These are phyloP conservation scores for Panzeria rudis DNA, from an alignment of 2,888 invertebrate species.

Conservation along the genomic window DNA sequence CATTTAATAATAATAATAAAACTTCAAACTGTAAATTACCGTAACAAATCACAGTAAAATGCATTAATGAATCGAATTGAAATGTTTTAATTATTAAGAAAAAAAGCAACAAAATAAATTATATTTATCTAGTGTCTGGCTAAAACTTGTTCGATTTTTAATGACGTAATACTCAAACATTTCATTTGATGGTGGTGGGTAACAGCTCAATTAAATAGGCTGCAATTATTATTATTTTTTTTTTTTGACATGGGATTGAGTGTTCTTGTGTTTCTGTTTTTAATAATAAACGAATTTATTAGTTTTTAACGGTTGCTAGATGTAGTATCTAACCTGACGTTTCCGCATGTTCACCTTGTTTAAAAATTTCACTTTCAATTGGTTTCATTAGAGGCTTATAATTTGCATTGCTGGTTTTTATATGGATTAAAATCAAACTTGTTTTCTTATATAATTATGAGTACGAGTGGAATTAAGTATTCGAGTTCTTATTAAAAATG, in stretches of 20 bases:
- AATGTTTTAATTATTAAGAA: no score
- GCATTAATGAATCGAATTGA: no score
- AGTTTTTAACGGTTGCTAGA: neutral
- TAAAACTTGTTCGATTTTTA: neutral
- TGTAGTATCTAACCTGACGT: neutral
- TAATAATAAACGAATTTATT: neutral
- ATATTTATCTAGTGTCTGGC: neutral
- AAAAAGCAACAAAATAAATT: neutral
- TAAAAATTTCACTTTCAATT: slow-evolving; percentile 55
- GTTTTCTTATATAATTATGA: neutral
- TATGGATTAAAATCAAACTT: slow-evolving; percentile 28
- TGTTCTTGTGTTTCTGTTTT: neutral
- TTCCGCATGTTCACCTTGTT: slow-evolving; percentile 49
- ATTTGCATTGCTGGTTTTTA: slow-evolving; percentile 31
- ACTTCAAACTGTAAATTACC: no score
- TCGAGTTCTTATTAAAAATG: slow-evolving; percentile 8
- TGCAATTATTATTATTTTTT: neutral
- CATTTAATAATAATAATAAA: no score
- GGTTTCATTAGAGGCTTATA: neutral
- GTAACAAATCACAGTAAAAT: no score
- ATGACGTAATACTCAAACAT: slow-evolving; percentile 6
- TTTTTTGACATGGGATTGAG: neutral
- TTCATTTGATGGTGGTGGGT: neutral
- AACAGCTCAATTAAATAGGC: slow-evolving; percentile 1
- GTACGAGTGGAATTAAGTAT: slow-evolving; percentile 12